Conservation (phyloP, 2,113 vertebrate species). For the Cranoglanis bouderius region DNA sequence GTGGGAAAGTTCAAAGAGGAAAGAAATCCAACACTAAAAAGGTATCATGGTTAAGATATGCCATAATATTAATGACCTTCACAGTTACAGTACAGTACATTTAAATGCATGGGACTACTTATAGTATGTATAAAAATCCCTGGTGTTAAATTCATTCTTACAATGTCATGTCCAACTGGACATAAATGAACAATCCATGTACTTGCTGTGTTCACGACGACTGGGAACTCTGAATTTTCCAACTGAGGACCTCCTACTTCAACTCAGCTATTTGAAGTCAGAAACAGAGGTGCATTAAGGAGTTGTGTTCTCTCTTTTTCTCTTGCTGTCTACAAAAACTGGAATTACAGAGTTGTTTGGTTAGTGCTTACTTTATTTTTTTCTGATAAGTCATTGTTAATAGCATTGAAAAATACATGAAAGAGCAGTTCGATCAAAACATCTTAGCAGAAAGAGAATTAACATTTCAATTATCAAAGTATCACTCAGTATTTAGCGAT, state of each 20-base stretch:
- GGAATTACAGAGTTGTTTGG: neutral
- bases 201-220: too few species aligned
- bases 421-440: neutral
- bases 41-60: neutral
- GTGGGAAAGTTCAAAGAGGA: neutral
- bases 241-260: neutral
- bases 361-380: neutral
- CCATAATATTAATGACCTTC: neutral
- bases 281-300: neutral
- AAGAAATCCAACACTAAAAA: neutral
- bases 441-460: neutral
- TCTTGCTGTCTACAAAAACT: neutral
- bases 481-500: neutral
- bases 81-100: neutral
- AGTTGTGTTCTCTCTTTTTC: neutral
- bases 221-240: neutral
- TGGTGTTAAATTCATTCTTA: too few species aligned
- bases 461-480: neutral
- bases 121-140: too few species aligned
- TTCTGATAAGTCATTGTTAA: neutral
- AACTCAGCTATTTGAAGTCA: neutral
- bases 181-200: too few species aligned
- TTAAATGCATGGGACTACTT: neutral
- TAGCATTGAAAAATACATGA: neutral
- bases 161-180: too few species aligned